Conservation (phyloP, 2,113 vertebrate genomes). For the Polypterus bichir region DNA sequence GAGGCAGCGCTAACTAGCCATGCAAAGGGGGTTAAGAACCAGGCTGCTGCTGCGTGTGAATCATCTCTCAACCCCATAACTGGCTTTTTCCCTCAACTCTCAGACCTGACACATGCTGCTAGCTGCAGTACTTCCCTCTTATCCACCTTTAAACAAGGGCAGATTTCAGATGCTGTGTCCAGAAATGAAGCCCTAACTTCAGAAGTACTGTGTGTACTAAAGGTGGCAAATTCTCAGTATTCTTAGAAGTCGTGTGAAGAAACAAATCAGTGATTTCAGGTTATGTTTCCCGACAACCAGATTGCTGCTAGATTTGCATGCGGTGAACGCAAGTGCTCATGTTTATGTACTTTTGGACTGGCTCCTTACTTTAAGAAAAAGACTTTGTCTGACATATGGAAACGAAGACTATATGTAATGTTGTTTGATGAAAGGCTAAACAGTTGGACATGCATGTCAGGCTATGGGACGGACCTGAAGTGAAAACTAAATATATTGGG, state of each 20-base stretch:
- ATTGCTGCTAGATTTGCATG: conserved; percentile 9
- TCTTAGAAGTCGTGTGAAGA: conserved; percentile 19
- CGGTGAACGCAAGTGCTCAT: conserved; percentile 9
- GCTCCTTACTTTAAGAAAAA: conserved; percentile 12
- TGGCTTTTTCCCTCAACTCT: too few species aligned
- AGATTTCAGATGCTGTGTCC: too few species aligned
- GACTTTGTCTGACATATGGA: conserved; percentile 7
- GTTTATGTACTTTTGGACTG: conserved; percentile 8
- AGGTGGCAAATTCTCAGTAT: conserved; percentile 14
- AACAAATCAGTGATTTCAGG: conserved; percentile 9
- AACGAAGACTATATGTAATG: conserved; percentile 9
- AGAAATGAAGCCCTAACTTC: too few species aligned
- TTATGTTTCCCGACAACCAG: conserved; percentile 10
- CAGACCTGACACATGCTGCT: too few species aligned
- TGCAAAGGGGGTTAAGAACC: too few species aligned
- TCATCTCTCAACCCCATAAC: too few species aligned
- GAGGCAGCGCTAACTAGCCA: too few species aligned
- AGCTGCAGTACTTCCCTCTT: too few species aligned
- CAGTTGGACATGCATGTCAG: conserved; percentile 14
- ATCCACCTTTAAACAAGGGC: too few species aligned
- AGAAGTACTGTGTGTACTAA: conserved; percentile 15
- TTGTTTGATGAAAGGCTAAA: conserved; percentile 15
- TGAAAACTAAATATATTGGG: conserved; percentile 18
- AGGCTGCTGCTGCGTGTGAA: conserved; percentile 6
- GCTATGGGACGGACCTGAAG: conserved; percentile 8